A percentile compares a stretch with the other conserved stretches of the same genome.
phyloP scores from a whole-genome alignment of 2,888 invertebrate species.

The Morpho achilles region DNA sequence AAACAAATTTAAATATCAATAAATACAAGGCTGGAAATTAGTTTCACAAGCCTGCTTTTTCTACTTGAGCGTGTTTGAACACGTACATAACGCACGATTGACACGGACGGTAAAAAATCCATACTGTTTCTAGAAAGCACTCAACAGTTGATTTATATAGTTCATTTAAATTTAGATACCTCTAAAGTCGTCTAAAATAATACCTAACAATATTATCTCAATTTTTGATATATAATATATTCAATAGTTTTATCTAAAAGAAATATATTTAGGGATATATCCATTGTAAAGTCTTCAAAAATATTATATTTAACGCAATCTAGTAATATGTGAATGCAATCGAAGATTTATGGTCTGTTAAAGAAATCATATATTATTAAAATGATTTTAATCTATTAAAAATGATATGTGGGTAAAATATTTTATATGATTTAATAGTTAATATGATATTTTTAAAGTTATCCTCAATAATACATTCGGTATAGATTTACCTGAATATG shows the following conservation, averaged over 20 bases:
- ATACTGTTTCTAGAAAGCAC: not conserved
- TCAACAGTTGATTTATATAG: not conserved
- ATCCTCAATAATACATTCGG: too few species aligned
- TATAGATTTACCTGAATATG: too few species aligned
- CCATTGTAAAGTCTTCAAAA: slow-evolving; percentile 63
- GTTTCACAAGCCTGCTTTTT: not conserved
- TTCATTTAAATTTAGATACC: not conserved
- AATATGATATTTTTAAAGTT: too few species aligned
- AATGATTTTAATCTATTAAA: slow-evolving; percentile 39
- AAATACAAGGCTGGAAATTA: not conserved
- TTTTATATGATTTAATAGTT: not conserved
- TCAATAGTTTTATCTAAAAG: slow-evolving; percentile 16
- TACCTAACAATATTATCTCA: slow-evolving; percentile 31
- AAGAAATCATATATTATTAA: not conserved
- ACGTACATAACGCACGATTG: slow-evolving; percentile 5
- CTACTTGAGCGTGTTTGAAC: slow-evolving; percentile 10
- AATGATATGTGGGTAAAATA: slow-evolving; percentile 61
- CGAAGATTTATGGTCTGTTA: slow-evolving; percentile 7
- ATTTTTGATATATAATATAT: slow-evolving; percentile 23
- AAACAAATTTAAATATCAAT: too few species aligned
- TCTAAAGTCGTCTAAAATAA: slow-evolving; percentile 30
- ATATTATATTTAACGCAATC: slow-evolving; percentile 48
- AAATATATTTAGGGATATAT: slow-evolving; percentile 31
- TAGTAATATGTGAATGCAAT: slow-evolving; percentile 14
- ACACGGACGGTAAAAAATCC: slow-evolving; percentile 49